Percentiles rank a stretch among this genome's conserved stretches.
These are phyloP conservation scores for Spizaetus ornatus DNA, from an alignment of 2,113 vertebrate species.

Conservation along the genomic window DNA sequence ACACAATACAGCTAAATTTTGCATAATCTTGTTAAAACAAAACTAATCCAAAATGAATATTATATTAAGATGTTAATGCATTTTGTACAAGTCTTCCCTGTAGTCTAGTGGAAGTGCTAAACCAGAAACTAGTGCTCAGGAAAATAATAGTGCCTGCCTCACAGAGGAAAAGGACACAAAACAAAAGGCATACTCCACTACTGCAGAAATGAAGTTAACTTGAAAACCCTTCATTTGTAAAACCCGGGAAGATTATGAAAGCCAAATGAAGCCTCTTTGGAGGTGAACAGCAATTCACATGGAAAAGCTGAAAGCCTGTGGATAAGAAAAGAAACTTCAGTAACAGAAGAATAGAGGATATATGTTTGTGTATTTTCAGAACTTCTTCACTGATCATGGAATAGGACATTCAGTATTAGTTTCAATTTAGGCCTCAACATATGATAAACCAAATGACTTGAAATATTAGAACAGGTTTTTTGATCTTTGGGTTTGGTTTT, in stretches of 20 bases:
- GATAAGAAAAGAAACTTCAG: background rate
- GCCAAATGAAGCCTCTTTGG: background rate
- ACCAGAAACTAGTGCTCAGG: background rate
- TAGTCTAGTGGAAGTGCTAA: background rate
- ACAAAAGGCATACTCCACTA: background rate
- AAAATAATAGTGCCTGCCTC: background rate
- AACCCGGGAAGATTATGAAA: background rate
- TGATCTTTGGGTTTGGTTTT: background rate
- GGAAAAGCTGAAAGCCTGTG: background rate
- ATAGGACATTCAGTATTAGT: background rate
- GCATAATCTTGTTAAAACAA: background rate
- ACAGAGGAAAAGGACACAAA: background rate
- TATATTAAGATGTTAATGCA: fast-evolving
- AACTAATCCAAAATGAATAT: background rate
- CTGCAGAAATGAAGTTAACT: background rate
- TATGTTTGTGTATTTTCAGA: fast-evolving
- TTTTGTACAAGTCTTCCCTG: background rate
- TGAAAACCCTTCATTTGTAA: background rate
- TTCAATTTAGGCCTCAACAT: background rate
- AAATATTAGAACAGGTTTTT: background rate
- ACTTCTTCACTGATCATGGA: background rate
- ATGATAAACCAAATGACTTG: background rate
- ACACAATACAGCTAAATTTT: background rate
- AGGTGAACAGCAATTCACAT: background rate
- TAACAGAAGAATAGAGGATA: background rate